phyloP scores from a whole-genome alignment of 2,888 invertebrate species.

The Chrysolina americana region DNA sequence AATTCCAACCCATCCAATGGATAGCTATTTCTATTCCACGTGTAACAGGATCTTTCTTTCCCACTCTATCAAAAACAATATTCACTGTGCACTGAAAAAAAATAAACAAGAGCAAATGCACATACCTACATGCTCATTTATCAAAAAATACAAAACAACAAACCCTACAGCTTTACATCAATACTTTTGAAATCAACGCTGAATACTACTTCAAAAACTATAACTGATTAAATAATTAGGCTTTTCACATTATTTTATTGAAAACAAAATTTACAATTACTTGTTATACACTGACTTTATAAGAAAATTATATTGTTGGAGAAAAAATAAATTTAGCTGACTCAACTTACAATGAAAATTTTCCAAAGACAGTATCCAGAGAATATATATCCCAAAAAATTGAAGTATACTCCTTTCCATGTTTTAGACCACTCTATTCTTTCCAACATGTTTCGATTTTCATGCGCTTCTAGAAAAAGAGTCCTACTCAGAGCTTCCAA shows the following conservation, averaged over 20 bases:
- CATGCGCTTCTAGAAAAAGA: conserved; percentile 96
- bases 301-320: no score
- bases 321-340: no score
- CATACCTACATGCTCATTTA: no score
- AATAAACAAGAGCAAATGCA: conserved; percentile 28
- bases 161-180: no score
- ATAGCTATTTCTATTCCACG: conserved; percentile 96
- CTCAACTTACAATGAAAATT: conserved; percentile 92
- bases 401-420: conserved; percentile 98
- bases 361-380: conserved; percentile 99
- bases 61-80: conserved; percentile 98
- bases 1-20: conserved; percentile 94
- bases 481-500: conserved; percentile 95
- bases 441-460: conserved; percentile 92
- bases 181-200: no score
- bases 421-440: conserved; percentile 95
- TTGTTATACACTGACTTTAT: no score
- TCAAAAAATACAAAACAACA: no score
- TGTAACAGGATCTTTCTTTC: conserved; percentile 98
- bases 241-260: no score
- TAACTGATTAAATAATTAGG: no score
- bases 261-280: no score
- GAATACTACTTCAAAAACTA: no score
- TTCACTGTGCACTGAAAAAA: conserved; percentile 92
- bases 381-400: conserved; percentile 98